A percentile compares a stretch with the other conserved stretches of the same genome.
Conservation (phyloP, 2,888 invertebrate genomes). For the Erebia ligea region DNA sequence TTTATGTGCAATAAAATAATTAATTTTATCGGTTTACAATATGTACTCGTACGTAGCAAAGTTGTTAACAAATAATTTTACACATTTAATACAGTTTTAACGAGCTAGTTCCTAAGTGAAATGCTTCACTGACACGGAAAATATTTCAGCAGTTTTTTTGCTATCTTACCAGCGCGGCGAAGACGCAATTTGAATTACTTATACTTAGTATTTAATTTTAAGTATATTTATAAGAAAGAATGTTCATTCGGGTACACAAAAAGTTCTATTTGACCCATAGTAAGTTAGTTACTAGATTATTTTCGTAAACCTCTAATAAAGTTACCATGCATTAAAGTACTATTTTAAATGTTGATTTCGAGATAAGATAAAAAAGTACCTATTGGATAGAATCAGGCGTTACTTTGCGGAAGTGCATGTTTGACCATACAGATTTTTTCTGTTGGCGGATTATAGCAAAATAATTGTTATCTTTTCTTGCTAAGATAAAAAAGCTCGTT, state of each 20-base stretch:
- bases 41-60: neutral
- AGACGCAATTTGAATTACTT: neutral
- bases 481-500: slow-evolving; percentile 10
- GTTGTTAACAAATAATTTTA: slow-evolving; percentile 10
- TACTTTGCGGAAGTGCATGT: too few species aligned
- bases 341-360: neutral
- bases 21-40: slow-evolving; percentile 23
- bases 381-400: too few species aligned
- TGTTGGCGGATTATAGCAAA: too few species aligned
- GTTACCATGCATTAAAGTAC: neutral
- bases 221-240: neutral
- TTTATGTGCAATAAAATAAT: slow-evolving; percentile 35
- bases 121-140: neutral
- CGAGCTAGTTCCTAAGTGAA: neutral
- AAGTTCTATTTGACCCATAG: neutral
- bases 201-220: neutral
- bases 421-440: too few species aligned
- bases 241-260: neutral
- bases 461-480: too few species aligned
- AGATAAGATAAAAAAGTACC: slow-evolving; percentile 11
- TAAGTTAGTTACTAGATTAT: neutral
- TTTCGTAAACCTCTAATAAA: neutral
- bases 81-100: slow-evolving; percentile 9
- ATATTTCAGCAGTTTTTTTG: neutral
- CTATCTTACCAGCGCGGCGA: neutral